phyloP scores from a whole-genome alignment of 2,888 invertebrate genomes.

The Creontiades dilutus region DNA sequence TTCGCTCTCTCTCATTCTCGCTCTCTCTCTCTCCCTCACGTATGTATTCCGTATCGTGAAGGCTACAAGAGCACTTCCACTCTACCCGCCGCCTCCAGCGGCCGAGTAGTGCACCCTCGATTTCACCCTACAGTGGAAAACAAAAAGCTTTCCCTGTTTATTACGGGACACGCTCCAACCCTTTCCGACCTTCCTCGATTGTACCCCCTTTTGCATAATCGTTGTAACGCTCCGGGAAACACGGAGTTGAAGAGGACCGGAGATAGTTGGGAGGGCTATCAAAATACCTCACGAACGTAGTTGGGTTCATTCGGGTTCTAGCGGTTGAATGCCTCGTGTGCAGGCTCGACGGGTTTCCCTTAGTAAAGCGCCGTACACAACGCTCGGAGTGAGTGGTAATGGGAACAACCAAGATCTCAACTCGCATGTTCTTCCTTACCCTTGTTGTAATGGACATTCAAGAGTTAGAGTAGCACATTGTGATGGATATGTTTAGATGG shows the following conservation, averaged over 20 bases:
- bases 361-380: too few species aligned
- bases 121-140: neutral
- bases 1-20: neutral
- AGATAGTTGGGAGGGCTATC: conserved; percentile 18
- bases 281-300: neutral
- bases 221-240: neutral
- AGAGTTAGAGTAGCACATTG: too few species aligned
- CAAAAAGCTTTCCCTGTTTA: neutral
- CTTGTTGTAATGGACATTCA: too few species aligned
- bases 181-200: neutral
- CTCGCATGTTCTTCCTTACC: too few species aligned
- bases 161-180: conserved; percentile 13
- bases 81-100: neutral
- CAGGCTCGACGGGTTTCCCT: too few species aligned
- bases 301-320: neutral
- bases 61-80: neutral
- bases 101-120: neutral
- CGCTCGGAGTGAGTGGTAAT: too few species aligned
- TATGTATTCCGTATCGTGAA: too few species aligned
- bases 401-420: too few species aligned
- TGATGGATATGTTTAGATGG: too few species aligned
- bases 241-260: neutral
- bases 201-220: conserved; percentile 10
- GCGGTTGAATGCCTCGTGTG: neutral
- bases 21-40: neutral